phyloP scores from a whole-genome alignment of 1,140 invertebrate genomes.

The Pissodes strobi region DNA sequence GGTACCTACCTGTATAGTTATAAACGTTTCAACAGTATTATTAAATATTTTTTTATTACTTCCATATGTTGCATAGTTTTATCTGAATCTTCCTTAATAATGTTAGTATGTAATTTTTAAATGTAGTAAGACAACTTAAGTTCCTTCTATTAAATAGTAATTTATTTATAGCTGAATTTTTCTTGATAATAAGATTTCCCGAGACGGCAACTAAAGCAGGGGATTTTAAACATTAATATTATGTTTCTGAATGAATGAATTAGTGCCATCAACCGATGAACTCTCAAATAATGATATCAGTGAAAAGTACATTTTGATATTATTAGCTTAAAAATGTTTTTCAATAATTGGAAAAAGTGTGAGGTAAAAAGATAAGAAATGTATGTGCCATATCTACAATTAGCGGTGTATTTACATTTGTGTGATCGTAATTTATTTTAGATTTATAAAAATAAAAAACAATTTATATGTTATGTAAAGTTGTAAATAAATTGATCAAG shows the following conservation, averaged over 20 bases:
- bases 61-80: background rate
- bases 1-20: too few species aligned
- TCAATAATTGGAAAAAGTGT: background rate
- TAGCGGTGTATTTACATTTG: slow-evolving; percentile 45
- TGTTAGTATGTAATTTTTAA: too few species aligned
- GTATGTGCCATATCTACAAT: slow-evolving; percentile 49
- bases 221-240: too few species aligned
- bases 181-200: too few species aligned
- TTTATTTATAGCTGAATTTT: background rate
- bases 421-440: slow-evolving; percentile 44
- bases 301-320: too few species aligned
- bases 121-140: too few species aligned
- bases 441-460: slow-evolving; percentile 33
- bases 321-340: background rate
- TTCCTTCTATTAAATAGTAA: background rate
- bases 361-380: slow-evolving; percentile 23
- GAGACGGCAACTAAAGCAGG: too few species aligned
- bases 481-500: slow-evolving; percentile 44
- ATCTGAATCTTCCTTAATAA: too few species aligned
- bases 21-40: too few species aligned
- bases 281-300: too few species aligned
- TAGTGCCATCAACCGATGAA: background rate
- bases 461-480: slow-evolving; percentile 45
- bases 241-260: too few species aligned
- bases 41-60: background rate